Evolutionary conservation across 2,888 invertebrate genomes (phyloP), one percentile per base, ranked within the genome.

Genomic region (Arrhopalites spinosus): DNA sequence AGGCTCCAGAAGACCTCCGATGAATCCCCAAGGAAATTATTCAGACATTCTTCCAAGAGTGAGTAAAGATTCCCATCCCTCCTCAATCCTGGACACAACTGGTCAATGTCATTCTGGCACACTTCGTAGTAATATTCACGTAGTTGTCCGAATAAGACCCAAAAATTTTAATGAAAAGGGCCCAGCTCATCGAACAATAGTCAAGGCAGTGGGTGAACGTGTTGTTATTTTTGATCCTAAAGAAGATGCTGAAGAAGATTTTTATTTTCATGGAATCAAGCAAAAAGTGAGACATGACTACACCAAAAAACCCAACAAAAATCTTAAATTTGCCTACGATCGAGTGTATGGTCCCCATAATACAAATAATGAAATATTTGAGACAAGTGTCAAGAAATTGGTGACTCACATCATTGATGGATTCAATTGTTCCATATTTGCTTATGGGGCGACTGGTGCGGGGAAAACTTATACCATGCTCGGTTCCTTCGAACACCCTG

Each of bases 401-500:
- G 89, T 96, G 11, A 86, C 88, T 63, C 90, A 91, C 1, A 87
- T 96, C 15, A 88, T 95, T 84, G 91, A 93, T 83, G 95, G 95
- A 7, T 96, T 92, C 84, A 96, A 96, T 84, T 96, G 96, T 84
- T 95, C 88, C 82, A 88, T 98, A 29, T 98, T 98, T 86, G 97
- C 98, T 0, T 98, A 96, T 85, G 95, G 95, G 1, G 95, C 96
- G 0, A 96, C 96, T 0, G 96, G 96, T 0, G 95, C 96, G 3
- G 97, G 97, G 0, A 97, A 97, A 86, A 97, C 97, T 0, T 92
- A 91, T 84, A 96, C 96, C 0, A 97, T 97, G 96, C 88, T 96
- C 61, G 96, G 97, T 0, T 91, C 87, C 78, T 88, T 87, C 2
- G 87, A 89, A 5, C 88, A 90, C 82, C 95, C 94, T 0, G 96